Percentiles rank a stretch among this genome's conserved stretches.
phyloP scores from a whole-genome alignment of 1,140 invertebrate species.

The Cylas formicarius region DNA sequence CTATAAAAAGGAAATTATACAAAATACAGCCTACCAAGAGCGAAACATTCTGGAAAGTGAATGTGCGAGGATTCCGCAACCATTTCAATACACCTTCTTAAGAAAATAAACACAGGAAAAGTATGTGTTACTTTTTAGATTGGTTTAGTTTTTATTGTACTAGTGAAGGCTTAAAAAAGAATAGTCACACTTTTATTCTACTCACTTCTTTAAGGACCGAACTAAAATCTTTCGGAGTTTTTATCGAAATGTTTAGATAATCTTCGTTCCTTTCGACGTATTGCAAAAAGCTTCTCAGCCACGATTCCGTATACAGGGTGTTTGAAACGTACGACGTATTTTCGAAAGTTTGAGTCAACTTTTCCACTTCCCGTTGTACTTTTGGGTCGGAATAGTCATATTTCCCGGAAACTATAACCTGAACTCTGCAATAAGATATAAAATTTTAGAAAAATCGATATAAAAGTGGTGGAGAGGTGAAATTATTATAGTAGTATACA shows the following conservation, averaged over 20 bases:
- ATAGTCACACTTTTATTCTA: too few species aligned
- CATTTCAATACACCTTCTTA: too few species aligned
- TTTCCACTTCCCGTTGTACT: conserved; percentile 72
- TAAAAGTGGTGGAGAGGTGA: too few species aligned
- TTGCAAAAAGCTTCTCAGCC: conserved; percentile 76
- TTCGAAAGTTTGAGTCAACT: conserved; percentile 71
- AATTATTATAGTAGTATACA: too few species aligned
- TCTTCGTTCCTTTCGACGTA: conserved; percentile 70
- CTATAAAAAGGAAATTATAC: conserved; percentile 42
- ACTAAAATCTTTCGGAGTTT: conserved; percentile 66
- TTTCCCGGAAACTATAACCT: conserved; percentile 80
- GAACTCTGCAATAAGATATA: conserved; percentile 42
- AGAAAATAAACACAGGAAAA: too few species aligned
- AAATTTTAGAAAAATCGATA: too few species aligned
- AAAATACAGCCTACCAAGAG: too few species aligned
- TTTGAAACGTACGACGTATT: conserved; percentile 71
- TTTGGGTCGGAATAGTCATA: conserved; percentile 78
- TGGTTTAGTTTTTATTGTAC: too few species aligned
- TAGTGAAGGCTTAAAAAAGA: too few species aligned
- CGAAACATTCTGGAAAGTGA: too few species aligned
- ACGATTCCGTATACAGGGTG: conserved; percentile 81
- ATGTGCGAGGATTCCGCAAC: too few species aligned
- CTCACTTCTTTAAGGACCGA: conserved; percentile 65
- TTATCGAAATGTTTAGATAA: conserved; percentile 65
- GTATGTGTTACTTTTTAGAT: too few species aligned